These are phyloP conservation scores for Umimayanthus kanabou DNA, from an alignment of 92 coral and sea anemone genomes.

Conservation along the genomic window DNA sequence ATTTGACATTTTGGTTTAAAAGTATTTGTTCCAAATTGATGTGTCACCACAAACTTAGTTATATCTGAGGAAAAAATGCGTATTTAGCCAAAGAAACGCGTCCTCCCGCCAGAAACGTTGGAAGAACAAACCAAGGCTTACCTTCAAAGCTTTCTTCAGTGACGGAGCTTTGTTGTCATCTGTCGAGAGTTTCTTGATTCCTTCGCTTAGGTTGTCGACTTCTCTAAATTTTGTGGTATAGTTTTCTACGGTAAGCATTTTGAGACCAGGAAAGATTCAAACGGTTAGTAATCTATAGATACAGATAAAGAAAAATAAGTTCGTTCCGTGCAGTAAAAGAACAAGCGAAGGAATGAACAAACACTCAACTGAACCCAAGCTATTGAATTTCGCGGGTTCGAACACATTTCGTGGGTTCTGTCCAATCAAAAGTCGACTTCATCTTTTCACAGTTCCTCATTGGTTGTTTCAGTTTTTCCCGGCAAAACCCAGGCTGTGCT, in stretches of 20 bases:
- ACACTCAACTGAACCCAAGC: slow-evolving; percentile 40
- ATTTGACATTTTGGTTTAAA: too few relatives aligned
- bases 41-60: background rate
- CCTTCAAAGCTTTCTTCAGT: slow-evolving; percentile 11
- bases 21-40: background rate
- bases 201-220: slow-evolving; percentile 26
- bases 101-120: slow-evolving; percentile 18
- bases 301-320: background rate
- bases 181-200: slow-evolving; percentile 29
- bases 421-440: slow-evolving; percentile 65
- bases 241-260: slow-evolving; percentile 39
- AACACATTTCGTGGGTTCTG: background rate
- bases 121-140: slow-evolving; percentile 16
- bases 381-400: slow-evolving; percentile 77
- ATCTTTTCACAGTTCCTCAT: slow-evolving; percentile 8
- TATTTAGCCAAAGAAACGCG: background rate
- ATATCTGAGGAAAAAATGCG: background rate
- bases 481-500: slow-evolving; percentile 8
- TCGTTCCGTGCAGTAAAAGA: slow-evolving; percentile 12
- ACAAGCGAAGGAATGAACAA: slow-evolving; percentile 72
- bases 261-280: background rate
- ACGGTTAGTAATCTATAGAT: background rate
- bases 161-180: slow-evolving; percentile 31
- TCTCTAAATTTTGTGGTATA: background rate
- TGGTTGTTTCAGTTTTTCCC: slow-evolving; percentile 13